Percentiles rank a stretch among this genome's conserved stretches.
Evolutionary conservation across 2,113 vertebrate species (phyloP).

Genomic region (Limnothrissa miodon): DNA sequence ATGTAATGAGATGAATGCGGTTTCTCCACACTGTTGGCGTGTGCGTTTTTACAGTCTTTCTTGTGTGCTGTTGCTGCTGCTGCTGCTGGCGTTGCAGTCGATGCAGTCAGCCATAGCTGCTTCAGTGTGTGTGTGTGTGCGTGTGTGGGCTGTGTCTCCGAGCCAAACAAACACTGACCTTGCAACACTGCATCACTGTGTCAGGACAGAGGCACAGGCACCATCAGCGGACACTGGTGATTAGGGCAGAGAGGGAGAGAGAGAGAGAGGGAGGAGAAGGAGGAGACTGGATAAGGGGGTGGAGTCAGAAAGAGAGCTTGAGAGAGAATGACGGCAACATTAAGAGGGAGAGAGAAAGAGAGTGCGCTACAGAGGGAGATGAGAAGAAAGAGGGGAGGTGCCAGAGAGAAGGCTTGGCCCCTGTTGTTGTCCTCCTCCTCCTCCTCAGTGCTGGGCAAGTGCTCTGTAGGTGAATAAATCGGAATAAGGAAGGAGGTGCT

Average conservation of each 20-base stretch:
- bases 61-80: too few relatives aligned
- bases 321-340: constrained; percentile 48
- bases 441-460: not conserved
- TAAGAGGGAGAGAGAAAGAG: constrained; percentile 27
- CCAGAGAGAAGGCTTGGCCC: constrained; percentile 38
- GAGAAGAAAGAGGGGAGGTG: constrained; percentile 40
- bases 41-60: too few relatives aligned
- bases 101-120: not conserved
- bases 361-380: constrained; percentile 31
- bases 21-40: too few relatives aligned
- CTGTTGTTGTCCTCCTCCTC: not conserved
- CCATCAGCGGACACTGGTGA: constrained; percentile 33
- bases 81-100: not conserved
- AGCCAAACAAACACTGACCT: constrained; percentile 67
- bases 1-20: too few relatives aligned
- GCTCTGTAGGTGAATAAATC: not conserved
- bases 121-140: not conserved
- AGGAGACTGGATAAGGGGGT: constrained; percentile 11
- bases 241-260: constrained; percentile 32
- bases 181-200: constrained; percentile 54
- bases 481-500: not conserved
- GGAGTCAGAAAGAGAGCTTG: constrained; percentile 31
- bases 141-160: not conserved
- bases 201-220: constrained; percentile 27
- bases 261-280: constrained; percentile 32